Evolutionary conservation across 2,797 vertebrate species (phyloP), one percentile per base, ranked within the genome.

Genomic region (Cercopithecus mitis): DNA sequence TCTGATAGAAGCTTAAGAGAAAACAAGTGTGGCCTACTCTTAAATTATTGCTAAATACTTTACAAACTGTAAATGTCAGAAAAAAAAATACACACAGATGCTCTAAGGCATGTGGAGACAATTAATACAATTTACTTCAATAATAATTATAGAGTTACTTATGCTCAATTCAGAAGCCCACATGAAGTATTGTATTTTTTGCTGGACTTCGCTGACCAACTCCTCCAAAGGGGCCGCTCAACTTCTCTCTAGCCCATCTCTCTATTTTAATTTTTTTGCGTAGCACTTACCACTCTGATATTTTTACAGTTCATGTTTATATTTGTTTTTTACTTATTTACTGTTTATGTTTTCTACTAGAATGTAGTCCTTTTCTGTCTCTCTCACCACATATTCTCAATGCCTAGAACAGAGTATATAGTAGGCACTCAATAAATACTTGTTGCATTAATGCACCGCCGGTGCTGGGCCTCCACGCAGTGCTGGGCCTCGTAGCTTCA

Each of bases 31-130:
- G 73, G 25, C 45, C 39, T 83, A 8, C 87, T 90, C 94, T 88
- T 92, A 61, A 89, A 95, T 95, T 96, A 96, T 27, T 94, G 58
- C 88, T 93, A 96, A 97, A 64, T 96, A 79, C 41, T 95, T 94
- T 95, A 86, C 92, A 58, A 96, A 81, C n/a, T 85, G 58, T 79
- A 50, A 85, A 30, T 75, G 39, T 95, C 58, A 95, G 79, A 94
- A 97, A 92, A 97, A 94, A 70, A 70, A 97, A 95, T 50, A 88
- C 79, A 45, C 45, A 41, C 22, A 92, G 86, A 43, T 76, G 8
- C 58, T 95, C 64, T 25, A 64, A 64, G 20, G n/a, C 88, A 80
- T 45, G 33, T 39, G 57, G 72, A 90, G 27, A 41, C 1, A 20
- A 93, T 81, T 25, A 95, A 94, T 58, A 88, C 73, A 90, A 88